A percentile compares a stretch with the other conserved stretches of the same genome.
Conservation (phyloP, 92 coral and sea anemone species). For the Epizoanthus scotinus region DNA sequence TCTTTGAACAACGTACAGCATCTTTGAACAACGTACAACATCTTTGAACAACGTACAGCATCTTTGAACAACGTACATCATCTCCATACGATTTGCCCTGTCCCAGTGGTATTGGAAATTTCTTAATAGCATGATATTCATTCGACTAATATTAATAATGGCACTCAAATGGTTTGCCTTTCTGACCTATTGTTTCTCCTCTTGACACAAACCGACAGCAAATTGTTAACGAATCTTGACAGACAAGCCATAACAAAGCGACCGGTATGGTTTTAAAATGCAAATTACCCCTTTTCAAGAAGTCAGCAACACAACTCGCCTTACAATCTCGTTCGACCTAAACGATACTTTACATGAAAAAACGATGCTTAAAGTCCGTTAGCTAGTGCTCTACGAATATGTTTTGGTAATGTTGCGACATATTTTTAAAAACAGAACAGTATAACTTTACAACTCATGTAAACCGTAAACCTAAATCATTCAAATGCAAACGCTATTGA, state of each 20-base stretch:
- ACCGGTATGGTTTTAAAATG: background rate
- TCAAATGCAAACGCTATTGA: slow-evolving; percentile 7
- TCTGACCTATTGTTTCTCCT: slow-evolving; percentile 7
- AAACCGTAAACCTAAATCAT: background rate
- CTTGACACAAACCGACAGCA: background rate
- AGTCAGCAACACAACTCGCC: background rate
- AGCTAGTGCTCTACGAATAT: no score
- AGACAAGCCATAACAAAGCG: slow-evolving; percentile 1
- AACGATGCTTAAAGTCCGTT: background rate
- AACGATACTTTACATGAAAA: background rate
- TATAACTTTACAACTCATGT: background rate
- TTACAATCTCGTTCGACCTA: background rate
- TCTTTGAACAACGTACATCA: no score
- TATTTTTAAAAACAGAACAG: background rate
- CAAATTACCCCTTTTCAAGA: background rate
- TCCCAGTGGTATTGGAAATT: background rate
- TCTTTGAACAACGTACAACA: no score
- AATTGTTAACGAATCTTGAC: background rate
- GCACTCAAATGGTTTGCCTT: background rate
- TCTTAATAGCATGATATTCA: background rate
- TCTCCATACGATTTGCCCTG: background rate
- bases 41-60: no score
- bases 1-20: no score
- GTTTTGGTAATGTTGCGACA: no score
- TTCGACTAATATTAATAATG: background rate